Conservation (phyloP, 2,888 invertebrate species). For the Tetragnatha montana region DNA sequence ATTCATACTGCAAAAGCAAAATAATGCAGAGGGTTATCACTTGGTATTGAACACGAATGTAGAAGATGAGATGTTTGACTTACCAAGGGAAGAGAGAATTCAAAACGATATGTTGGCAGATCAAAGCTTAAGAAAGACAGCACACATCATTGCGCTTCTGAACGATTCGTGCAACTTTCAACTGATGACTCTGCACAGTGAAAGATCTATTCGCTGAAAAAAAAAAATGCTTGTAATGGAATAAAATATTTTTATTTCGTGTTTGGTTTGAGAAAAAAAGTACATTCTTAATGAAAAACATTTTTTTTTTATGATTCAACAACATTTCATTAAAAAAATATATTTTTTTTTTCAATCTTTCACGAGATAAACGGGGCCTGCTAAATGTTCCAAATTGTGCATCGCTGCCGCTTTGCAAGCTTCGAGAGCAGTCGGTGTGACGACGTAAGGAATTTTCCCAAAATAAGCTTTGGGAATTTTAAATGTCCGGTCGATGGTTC, state of each 20-base stretch:
- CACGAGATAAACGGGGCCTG: conserved; percentile 1
- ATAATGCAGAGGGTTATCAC: neutral
- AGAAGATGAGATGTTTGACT: conserved; percentile 2
- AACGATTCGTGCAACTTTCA: conserved; percentile 3
- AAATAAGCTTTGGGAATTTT: neutral
- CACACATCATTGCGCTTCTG: neutral
- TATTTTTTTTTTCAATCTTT: neutral
- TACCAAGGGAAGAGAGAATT: neutral
- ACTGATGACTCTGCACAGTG: neutral
- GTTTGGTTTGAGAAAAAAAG: too few relatives aligned
- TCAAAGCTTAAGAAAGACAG: conserved; percentile 14
- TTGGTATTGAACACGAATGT: neutral
- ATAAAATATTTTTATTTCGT: too few relatives aligned
- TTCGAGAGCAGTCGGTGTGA: neutral
- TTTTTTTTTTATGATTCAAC: too few relatives aligned
- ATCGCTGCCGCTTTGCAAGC: conserved; percentile 22
- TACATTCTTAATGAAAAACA: too few relatives aligned
- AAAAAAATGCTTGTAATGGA: too few relatives aligned
- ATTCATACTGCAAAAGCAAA: conserved; percentile 5
- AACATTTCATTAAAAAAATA: too few relatives aligned
- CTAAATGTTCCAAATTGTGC: conserved; percentile 33
- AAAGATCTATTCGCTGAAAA: neutral
- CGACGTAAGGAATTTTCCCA: neutral
- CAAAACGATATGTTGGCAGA: conserved; percentile 11
- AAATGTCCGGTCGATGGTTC: conserved; percentile 8